Conservation (phyloP, 2,113 vertebrate species). For the Athene cunicularia region DNA sequence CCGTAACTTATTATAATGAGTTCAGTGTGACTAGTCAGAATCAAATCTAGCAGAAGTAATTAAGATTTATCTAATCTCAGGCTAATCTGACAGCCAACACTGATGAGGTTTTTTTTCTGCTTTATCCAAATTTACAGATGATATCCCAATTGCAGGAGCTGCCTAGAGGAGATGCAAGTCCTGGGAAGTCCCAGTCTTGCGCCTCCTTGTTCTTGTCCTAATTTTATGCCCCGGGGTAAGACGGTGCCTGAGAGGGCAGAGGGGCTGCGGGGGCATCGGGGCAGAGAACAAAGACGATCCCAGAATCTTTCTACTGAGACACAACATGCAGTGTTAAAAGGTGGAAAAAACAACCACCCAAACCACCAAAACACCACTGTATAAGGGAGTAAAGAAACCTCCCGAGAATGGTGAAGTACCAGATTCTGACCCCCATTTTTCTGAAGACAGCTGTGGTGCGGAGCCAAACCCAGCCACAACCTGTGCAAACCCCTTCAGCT, state of each 20-base stretch:
- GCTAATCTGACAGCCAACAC: neutral
- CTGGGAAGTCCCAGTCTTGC: neutral
- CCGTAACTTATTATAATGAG: fast-evolving
- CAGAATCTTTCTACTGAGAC: neutral
- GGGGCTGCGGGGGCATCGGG: neutral
- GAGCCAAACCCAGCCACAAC: neutral
- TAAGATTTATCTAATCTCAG: neutral
- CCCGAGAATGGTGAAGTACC: neutral
- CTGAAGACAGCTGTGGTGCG: neutral
- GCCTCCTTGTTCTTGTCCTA: fast-evolving
- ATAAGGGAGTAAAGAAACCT: neutral
- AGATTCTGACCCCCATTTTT: neutral
- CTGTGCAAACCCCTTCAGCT: neutral
- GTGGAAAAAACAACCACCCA: neutral
- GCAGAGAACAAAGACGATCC: fast-evolving
- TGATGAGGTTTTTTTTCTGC: neutral
- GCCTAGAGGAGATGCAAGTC: neutral
- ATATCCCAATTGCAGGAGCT: neutral
- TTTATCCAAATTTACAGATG: neutral
- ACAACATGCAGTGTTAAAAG: neutral
- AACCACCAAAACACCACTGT: neutral
- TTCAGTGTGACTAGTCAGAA: neutral
- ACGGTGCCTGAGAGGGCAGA: neutral
- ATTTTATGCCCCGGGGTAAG: fast-evolving
- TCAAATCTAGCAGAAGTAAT: neutral